Evolutionary conservation across 2,113 vertebrate genomes (phyloP).

Genomic region (Dromiciops gliroides): DNA sequence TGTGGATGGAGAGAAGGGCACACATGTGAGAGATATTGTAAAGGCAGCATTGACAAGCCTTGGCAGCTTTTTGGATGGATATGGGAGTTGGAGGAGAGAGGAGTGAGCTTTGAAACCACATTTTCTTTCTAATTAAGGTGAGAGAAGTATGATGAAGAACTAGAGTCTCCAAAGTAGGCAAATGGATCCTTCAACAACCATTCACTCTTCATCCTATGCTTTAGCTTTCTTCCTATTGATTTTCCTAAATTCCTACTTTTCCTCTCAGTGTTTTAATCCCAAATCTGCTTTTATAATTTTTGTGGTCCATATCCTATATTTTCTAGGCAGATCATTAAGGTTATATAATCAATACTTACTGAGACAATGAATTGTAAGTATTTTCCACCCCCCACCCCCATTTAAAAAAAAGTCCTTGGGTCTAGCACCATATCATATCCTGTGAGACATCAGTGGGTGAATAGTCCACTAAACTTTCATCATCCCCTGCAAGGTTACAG

Average conservation of each 20-base stretch:
- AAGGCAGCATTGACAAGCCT: not conserved
- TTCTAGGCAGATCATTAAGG: slow-evolving; percentile 33
- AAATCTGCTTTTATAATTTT: not conserved
- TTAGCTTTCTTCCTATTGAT: not conserved
- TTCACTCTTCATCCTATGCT: not conserved
- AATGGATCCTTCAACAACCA: not conserved
- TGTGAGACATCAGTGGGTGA: too few relatives aligned
- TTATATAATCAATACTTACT: too few relatives aligned
- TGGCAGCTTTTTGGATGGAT: not conserved
- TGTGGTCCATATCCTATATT: not conserved
- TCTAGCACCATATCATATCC: too few relatives aligned
- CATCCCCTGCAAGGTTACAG: too few relatives aligned
- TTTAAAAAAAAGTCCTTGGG: too few relatives aligned
- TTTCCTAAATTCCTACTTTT: not conserved
- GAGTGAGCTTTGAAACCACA: not conserved
- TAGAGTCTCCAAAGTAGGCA: not conserved
- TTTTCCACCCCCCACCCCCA: too few relatives aligned
- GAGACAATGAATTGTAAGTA: too few relatives aligned
- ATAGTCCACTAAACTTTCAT: too few relatives aligned
- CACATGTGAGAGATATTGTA: not conserved
- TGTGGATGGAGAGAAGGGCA: not conserved
- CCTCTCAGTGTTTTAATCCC: not conserved
- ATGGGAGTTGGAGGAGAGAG: not conserved
- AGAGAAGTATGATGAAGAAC: not conserved
- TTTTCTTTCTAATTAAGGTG: slow-evolving; percentile 30